Base-by-base conservation (phyloP, 2,797 vertebrate genomes). In the Hemitrygon akajei region DNA sequence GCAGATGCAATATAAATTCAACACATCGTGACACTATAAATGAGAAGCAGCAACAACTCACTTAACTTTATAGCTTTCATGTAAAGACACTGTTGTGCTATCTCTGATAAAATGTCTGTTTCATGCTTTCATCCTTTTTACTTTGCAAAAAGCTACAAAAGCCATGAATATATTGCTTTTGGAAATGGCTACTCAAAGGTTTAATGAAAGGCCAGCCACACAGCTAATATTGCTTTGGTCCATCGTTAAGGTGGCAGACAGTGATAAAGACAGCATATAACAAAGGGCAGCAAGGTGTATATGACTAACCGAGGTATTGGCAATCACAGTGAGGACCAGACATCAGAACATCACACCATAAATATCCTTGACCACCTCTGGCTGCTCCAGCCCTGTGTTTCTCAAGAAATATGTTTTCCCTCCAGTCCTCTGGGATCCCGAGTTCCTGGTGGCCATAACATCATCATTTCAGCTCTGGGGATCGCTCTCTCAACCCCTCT, bases 41-140 rank as follows among this genome's bases (percentile, higher is more conserved):
- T 89, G 86, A n/a, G 63, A 89, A 66, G 60, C 89, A 92, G 69
- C 69, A 75, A 73, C 89, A 75, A 69, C 66, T 92, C 91, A 92
- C 91, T 75, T 92, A 73, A 56, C 91, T 92, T 92, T 92, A 92
- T 75, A 30, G 69, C 69, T 14, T 40, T 92, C 66, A 56, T 92
- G 66, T 47, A 92, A 71, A 92, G 25, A 73, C 69, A 92, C 34
- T 75, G 69, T 75, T 92, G 37, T 75, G 40, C 37, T 47, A 71
- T 75, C 69, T 75, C 11, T 10, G 20, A 92, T 56, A 92, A 73
- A 92, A 92, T 40, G 69, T 27, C 89, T 2, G 73, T 69, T 91
- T 92, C 75, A 92, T 92, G 12, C 66, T 47, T 12, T 92, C 66
- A 40, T 71, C 87, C 9, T 20, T 66, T 91, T 91, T 63, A 73